phyloP scores from a whole-genome alignment of 1,140 invertebrate species.

The Phymastichus coffea region DNA sequence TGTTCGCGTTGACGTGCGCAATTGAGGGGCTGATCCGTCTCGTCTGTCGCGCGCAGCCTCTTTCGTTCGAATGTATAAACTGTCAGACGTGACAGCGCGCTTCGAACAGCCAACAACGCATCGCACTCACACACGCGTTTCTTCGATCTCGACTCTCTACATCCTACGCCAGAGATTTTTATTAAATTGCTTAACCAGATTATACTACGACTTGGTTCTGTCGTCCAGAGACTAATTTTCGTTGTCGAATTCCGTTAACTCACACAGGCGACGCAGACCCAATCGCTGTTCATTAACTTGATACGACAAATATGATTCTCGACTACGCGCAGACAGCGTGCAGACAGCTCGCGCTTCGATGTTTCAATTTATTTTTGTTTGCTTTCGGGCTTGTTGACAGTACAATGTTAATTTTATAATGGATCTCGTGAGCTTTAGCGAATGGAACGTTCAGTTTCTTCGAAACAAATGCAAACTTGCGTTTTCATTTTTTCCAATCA shows the following conservation, averaged over 20 bases:
- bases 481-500: no score
- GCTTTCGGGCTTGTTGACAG: not conserved
- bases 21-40: slow-evolving; percentile 27
- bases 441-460: no score
- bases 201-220: not conserved
- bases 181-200: slow-evolving; percentile 21
- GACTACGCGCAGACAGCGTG: no score
- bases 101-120: slow-evolving; percentile 27
- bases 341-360: no score
- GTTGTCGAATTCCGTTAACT: slow-evolving; percentile 5
- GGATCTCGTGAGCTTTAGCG: not conserved
- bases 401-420: not conserved
- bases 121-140: no score
- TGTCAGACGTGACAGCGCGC: slow-evolving; percentile 24
- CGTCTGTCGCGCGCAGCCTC: slow-evolving; percentile 25
- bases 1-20: slow-evolving; percentile 25
- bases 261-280: not conserved
- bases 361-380: slow-evolving; percentile 2
- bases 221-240: slow-evolving; percentile 1
- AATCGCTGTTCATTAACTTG: slow-evolving; percentile 16
- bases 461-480: no score
- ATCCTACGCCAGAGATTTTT: slow-evolving; percentile 6
- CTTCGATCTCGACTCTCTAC: not conserved
- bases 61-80: slow-evolving; percentile 26
- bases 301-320: no score